A percentile compares a stretch with the other conserved stretches of the same genome.
Conservation (phyloP, 2,797 vertebrate species). For the Syndactyla subalaris region DNA sequence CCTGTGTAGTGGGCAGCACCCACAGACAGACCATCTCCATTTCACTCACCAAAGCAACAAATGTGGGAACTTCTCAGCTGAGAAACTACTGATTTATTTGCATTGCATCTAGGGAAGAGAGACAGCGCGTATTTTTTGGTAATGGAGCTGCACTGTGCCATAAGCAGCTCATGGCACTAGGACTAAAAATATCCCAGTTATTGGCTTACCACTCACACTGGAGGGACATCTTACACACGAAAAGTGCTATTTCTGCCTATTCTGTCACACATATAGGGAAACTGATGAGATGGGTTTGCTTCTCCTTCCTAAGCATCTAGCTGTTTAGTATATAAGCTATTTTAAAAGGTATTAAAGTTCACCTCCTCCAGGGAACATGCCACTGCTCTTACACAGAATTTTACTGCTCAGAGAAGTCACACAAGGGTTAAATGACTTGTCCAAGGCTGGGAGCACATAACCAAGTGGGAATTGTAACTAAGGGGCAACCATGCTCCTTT, state of each 20-base stretch:
- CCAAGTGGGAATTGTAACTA: constrained; percentile 8
- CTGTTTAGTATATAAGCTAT: not conserved
- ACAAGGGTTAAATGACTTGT: constrained; percentile 8
- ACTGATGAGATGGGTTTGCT: not conserved
- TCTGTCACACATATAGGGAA: not conserved
- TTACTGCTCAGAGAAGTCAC: not conserved
- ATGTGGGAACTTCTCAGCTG: not conserved
- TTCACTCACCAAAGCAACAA: not conserved
- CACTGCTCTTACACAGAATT: not conserved
- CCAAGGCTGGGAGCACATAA: not conserved
- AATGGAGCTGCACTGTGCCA: not conserved
- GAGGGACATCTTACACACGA: not conserved
- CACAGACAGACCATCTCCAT: not conserved
- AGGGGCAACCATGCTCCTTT: constrained; percentile 36
- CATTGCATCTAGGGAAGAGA: not conserved
- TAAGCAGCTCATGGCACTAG: not conserved
- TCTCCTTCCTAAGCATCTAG: not conserved
- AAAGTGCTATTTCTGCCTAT: not conserved
- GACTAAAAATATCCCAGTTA: not conserved
- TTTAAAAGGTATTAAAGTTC: not conserved
- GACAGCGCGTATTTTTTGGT: not conserved
- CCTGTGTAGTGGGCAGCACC: not conserved
- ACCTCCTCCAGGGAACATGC: not conserved
- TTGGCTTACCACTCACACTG: not conserved
- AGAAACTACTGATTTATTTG: not conserved